A percentile compares a stretch with the other conserved stretches of the same genome.
These are phyloP conservation scores for Tichodroma muraria DNA, from an alignment of 2,113 vertebrate species.

Conservation along the genomic window DNA sequence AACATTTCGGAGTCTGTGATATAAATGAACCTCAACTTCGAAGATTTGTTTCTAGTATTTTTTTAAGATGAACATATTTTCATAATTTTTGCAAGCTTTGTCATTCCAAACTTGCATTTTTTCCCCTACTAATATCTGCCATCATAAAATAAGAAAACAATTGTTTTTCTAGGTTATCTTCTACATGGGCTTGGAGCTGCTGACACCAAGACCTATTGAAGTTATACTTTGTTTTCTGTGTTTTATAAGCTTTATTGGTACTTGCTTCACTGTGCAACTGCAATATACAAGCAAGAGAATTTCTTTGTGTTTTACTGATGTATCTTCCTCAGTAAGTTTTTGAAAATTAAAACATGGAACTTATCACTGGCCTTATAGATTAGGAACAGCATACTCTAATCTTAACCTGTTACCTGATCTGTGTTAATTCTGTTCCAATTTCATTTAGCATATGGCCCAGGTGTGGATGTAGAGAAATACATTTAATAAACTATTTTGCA, in stretches of 20 bases:
- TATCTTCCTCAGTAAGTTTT: not conserved
- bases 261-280: not conserved
- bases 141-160: not conserved
- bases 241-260: not conserved
- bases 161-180: not conserved
- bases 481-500: not conserved
- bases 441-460: not conserved
- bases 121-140: not conserved
- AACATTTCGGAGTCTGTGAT: not conserved
- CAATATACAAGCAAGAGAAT: not conserved
- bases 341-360: not conserved
- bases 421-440: not conserved
- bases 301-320: not conserved
- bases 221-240: not conserved
- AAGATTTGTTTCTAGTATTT: not conserved
- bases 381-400: not conserved
- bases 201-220: not conserved
- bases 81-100: not conserved
- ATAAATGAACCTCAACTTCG: not conserved
- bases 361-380: not conserved
- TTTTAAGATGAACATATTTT: not conserved
- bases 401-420: not conserved
- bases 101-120: not conserved
- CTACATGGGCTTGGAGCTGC: not conserved
- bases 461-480: not conserved